Evolutionary conservation across 2,888 invertebrate genomes (phyloP), one percentile per base, ranked within the genome.

Genomic region (Agelastica alni): DNA sequence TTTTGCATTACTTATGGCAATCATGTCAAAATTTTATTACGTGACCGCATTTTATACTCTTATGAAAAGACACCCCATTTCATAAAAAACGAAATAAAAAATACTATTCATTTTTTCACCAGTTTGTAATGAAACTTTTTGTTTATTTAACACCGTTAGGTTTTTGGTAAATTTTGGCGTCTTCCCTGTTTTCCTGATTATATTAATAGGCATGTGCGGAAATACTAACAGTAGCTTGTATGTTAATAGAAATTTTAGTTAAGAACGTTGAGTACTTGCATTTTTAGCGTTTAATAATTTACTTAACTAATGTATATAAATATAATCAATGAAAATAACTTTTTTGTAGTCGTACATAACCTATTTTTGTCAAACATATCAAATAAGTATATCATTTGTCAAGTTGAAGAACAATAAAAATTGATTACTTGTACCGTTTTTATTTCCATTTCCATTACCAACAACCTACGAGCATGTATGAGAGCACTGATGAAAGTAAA

Each of bases 291-390:
- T 63, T 59, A 63, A 61, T 62, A 62, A 64, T 65, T 70, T 62
- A 65, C 68, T 64, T 63, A 70, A 70, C 65, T 65, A 63, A 63
- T 68, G 66, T 64, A 62, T 66, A 69, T 67, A 68, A 64, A 61
- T 53, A 41, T 22, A 58, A 62, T 66, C 66, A 20, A 36, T 46
- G 14, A 51, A 44, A 66, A 51, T 58, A 62, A 59, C 60, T 62
- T 56, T 70, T 70, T 68, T 66, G 70, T 70, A 69, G 70, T 61
- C 58, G 57, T 57, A 61, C 60, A 66, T 65, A 61, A 68, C 68
- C 64, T 71, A 72, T 72, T 72, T 72, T 72, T 72, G 70, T 71
- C 69, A 69, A 59, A 72, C 72, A 72, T 71, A 72, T 72, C 72
- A 72, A 64, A 66, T 44, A 48, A 58, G 16, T 22, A 53, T 60